Evolutionary conservation across 2,888 invertebrate genomes (phyloP).

Genomic region (Troides oblongomaculatus): DNA sequence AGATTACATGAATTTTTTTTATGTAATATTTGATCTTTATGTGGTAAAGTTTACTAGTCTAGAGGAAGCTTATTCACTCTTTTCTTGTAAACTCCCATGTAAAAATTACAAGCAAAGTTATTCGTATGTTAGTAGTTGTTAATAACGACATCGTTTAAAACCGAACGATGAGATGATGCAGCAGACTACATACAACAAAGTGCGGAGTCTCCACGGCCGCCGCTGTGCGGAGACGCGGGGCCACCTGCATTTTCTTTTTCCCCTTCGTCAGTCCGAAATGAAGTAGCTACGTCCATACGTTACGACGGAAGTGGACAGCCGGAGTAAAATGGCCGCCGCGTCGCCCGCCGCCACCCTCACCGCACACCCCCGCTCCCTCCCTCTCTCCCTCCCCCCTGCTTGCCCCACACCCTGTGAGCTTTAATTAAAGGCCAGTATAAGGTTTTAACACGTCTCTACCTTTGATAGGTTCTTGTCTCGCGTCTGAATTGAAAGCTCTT

Average conservation of each 20-base stretch:
- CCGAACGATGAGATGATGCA: no score
- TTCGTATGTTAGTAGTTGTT: no score
- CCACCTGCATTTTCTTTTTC: slow-evolving; percentile 66
- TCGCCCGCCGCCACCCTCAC: slow-evolving; percentile 42
- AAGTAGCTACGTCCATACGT: slow-evolving; percentile 71
- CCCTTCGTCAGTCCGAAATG: slow-evolving; percentile 67
- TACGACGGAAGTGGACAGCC: slow-evolving; percentile 69
- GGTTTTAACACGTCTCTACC: slow-evolving; percentile 72
- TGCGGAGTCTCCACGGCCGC: slow-evolving; percentile 41
- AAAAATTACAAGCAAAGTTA: no score
- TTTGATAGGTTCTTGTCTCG: slow-evolving; percentile 51
- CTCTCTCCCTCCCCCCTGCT: no score
- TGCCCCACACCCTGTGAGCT: slow-evolving; percentile 46
- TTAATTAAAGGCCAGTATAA: slow-evolving; percentile 76
- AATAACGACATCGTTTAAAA: no score
- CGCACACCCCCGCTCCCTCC: slow-evolving; percentile 1
- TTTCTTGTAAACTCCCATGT: no score
- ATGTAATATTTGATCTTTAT: no score
- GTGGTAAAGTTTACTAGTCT: no score
- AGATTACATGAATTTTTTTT: no score
- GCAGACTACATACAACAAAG: neutral
- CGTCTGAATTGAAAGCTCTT: slow-evolving; percentile 55
- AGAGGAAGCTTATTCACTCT: no score
- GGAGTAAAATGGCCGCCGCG: slow-evolving; percentile 59
- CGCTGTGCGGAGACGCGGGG: slow-evolving; percentile 49